Percentiles rank a stretch among this genome's conserved stretches.
Conservation (phyloP, 2,113 vertebrate genomes). For the Octodon degus region DNA sequence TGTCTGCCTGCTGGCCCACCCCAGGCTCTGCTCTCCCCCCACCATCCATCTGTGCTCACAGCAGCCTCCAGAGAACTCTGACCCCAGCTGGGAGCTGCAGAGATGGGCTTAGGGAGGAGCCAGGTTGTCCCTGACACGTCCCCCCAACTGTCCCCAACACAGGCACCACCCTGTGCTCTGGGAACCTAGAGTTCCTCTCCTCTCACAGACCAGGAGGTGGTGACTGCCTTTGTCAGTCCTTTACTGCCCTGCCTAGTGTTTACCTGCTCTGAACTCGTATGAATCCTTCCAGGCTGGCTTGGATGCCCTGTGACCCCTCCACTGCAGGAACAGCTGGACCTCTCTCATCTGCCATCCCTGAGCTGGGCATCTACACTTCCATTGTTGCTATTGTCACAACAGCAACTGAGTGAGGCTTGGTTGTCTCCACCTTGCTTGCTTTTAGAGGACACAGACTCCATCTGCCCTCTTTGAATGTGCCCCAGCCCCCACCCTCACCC, state of each 20-base stretch:
- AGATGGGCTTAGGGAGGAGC: not conserved
- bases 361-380: not conserved
- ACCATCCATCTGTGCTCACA: not conserved
- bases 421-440: not conserved
- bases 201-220: not conserved
- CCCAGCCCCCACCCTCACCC: not conserved
- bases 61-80: not conserved
- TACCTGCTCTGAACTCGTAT: not conserved
- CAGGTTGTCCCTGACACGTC: not conserved
- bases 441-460: not conserved
- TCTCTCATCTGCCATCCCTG: not conserved
- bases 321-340: not conserved
- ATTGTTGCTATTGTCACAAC: not conserved
- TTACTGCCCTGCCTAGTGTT: not conserved
- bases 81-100: not conserved
- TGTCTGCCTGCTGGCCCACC: not conserved
- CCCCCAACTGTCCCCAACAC: not conserved
- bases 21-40: not conserved
- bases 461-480: not conserved
- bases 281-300: not conserved
- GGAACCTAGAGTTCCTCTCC: not conserved
- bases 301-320: not conserved
- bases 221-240: not conserved
- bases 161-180: not conserved
- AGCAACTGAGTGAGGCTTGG: fast-evolving